Base-by-base conservation (phyloP, 2,113 vertebrate genomes). In the Telmatochromis sp. region DNA sequence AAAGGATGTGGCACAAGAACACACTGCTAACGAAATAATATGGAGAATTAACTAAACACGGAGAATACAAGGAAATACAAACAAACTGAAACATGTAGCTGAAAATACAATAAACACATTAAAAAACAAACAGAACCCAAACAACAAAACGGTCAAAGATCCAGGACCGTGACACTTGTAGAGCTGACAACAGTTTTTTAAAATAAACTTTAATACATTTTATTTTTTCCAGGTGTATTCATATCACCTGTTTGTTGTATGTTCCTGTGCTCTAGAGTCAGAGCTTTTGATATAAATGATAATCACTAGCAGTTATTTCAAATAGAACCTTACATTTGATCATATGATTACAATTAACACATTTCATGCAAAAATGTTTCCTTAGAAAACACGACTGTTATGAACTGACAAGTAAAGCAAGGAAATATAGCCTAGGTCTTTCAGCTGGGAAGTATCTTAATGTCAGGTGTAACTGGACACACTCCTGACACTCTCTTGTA, bases 401-500 rank as follows among this genome's bases (percentile, higher is more conserved):
- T 7, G 14, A 47, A 75, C 6, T 11, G 40, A 19, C 3, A 4
- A 3, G 40, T 47, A 5, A 47, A 14, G 31, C 5, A 45, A 47
- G 54, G 17, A n/a, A 47, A 47, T 9, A 26, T 26, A 26, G 7
- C 23, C 14, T 15, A 5, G 14, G 23, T 28, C 40, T 5, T 47
- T 47, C 0, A 85, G 55, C 58, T 54, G 21, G 58, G 45, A 87
- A 26, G 21, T 21, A 87, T 23, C 80, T 85, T 87, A 85, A 89
- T 75, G 81, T 85, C 84, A 85, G 80, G 17, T 4, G 94, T 89
- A 95, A 95, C 87, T 83, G 89, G 90, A 95, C 89, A 89, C 91
- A 92, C 92, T 93, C 88, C 92, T 83, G 42, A 91, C 78, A 86
- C 87, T 84, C 85, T 88, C 51, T 55, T 87, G 87, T 35, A 65